Conservation (phyloP, 1,140 invertebrate species). For the Agraylea sexmaculata region DNA sequence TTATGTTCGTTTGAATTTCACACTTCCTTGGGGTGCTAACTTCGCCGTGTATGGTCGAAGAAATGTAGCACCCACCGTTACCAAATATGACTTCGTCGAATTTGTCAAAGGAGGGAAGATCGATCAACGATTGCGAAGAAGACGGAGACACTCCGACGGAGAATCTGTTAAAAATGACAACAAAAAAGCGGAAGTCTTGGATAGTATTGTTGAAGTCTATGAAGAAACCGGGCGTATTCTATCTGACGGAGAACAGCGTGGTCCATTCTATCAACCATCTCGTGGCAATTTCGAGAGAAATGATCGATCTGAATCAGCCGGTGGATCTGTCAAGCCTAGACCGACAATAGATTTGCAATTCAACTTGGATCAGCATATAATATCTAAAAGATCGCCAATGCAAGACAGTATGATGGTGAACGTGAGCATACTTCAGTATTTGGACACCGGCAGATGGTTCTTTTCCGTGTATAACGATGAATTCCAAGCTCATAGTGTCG, state of each 20-base stretch:
- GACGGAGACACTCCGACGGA: slow-evolving; percentile 28
- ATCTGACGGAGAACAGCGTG: slow-evolving; percentile 29
- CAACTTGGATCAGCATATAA: slow-evolving; percentile 42
- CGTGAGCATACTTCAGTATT: slow-evolving; percentile 73
- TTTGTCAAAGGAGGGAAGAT: slow-evolving; percentile 74
- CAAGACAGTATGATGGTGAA: slow-evolving; percentile 62
- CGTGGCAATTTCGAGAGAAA: slow-evolving; percentile 12
- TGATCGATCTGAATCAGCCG: background rate
- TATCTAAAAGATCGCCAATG: slow-evolving; percentile 42
- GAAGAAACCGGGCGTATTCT: slow-evolving; percentile 34
- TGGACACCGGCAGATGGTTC: slow-evolving; percentile 91
- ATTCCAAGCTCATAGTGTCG: slow-evolving; percentile 66
- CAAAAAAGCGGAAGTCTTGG: slow-evolving; percentile 31
- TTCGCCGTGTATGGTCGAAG: slow-evolving; percentile 87
- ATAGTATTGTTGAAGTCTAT: slow-evolving; percentile 41
- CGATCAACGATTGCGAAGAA: slow-evolving; percentile 56
- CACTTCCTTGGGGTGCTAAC: slow-evolving; percentile 79
- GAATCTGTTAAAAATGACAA: slow-evolving; percentile 16
- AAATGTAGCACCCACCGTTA: slow-evolving; percentile 86
- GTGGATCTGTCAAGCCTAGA: slow-evolving; percentile 22
- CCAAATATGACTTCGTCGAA: slow-evolving; percentile 91
- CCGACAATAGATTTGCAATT: slow-evolving; percentile 30
- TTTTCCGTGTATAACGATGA: slow-evolving; percentile 93
- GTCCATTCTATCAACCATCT: slow-evolving; percentile 25
- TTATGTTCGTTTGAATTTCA: slow-evolving; percentile 82